Base-by-base conservation (phyloP, 2,888 invertebrate genomes). In the Tipula lateralis region DNA sequence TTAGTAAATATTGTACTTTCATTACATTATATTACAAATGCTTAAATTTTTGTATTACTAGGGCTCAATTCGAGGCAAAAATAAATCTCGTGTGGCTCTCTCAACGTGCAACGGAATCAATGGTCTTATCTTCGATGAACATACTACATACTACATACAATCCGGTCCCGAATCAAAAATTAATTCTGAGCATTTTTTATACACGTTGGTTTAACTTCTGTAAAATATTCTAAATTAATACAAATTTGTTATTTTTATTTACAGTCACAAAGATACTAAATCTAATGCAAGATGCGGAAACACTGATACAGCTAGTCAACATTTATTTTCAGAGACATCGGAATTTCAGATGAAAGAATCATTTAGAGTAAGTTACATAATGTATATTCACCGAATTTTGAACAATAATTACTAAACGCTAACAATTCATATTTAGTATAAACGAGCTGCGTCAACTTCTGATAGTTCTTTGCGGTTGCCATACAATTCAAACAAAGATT, bases 401-500 rank as follows among this genome's bases (percentile, higher is more conserved):
- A 66, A 0, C 24, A 19, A 7, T 13, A 9, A 7, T 39, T 66
- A 66, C 66, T 13, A 9, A 0, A 66, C 32, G 9, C 24, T 24
- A 9, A 66, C n/a, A n/a, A n/a, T n/a, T n/a, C n/a, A n/a, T n/a
- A 66, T 66, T 66, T 66, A 95, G 95, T 93, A 94, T 88, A 96
- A 95, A 90, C 92, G 96, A 86, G 91, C 93, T 30, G 88, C 91
- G 12, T 87, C 88, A 84, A 90, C 91, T 86, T 24, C 24, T 24
- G 24, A 90, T 84, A 90, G 91, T 84, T 90, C 90, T n/a, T 93
- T 96, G 85, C 92, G 95, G 1, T 96, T 95, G 0, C 97, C 97
- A 0, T 97, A 94, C 91, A 96, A 96, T 90, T 94, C 95, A 84
- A 96, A 97, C 91, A 94, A 94, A 87, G 92, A 94, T 87, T 96